Conservation (phyloP, 2,888 invertebrate genomes). For the Artemia sinica region DNA sequence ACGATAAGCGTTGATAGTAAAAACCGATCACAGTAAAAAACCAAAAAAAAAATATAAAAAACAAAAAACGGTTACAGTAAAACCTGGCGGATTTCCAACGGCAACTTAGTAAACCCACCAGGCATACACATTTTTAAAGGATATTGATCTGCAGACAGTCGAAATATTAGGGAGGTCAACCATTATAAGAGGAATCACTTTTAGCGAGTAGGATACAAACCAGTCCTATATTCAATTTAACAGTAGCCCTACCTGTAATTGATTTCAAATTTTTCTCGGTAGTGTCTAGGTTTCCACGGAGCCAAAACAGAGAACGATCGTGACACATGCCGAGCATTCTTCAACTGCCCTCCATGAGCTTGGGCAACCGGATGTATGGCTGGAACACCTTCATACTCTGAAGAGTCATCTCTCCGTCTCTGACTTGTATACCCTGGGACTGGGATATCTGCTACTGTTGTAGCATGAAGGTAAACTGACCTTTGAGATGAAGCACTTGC, state of each 20-base stretch:
- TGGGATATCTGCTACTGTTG: conserved; percentile 72
- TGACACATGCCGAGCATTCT: conserved; percentile 52
- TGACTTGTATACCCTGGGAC: conserved; percentile 55
- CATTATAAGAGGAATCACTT: no score
- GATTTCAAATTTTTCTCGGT: conserved; percentile 48
- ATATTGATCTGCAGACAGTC: no score
- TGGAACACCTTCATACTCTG: conserved; percentile 13
- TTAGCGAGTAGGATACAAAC: no score
- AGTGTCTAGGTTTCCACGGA: conserved; percentile 61
- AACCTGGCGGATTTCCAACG: no score
- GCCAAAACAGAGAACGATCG: conserved; percentile 61
- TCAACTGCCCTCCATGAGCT: conserved; percentile 29
- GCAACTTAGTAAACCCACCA: no score
- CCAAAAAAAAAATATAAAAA: no score
- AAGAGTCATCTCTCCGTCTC: not conserved
- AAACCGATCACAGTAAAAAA: no score
- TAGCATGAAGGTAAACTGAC: conserved; percentile 58
- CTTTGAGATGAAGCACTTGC: conserved; percentile 41
- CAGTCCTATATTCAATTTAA: not conserved
- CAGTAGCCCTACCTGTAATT: conserved; percentile 24
- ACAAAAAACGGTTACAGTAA: no score
- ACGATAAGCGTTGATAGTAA: no score
- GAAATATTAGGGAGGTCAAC: no score
- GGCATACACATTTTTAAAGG: no score
- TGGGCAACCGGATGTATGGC: conserved; percentile 15